phyloP scores from a whole-genome alignment of 1,140 invertebrate genomes.

The Potamilus streckersoni region DNA sequence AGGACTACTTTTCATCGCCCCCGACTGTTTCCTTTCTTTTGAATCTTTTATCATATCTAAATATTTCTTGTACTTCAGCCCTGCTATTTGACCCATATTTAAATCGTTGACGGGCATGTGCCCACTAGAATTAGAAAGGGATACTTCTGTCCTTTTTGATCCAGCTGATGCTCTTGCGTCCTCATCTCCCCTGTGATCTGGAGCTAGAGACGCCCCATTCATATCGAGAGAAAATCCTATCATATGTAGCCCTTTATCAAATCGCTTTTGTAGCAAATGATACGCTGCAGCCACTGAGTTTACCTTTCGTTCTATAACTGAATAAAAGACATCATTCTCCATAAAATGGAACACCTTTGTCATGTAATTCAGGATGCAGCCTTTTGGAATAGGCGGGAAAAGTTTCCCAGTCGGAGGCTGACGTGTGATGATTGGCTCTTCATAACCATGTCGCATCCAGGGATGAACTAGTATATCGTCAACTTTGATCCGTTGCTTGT shows the following conservation, averaged over 20 bases:
- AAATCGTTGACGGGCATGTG: too few relatives aligned
- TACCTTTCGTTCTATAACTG: conserved; percentile 50
- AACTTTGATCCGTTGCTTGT: conserved; percentile 49
- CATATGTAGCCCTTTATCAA: conserved; percentile 40
- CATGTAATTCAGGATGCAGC: conserved; percentile 48
- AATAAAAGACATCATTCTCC: conserved; percentile 50
- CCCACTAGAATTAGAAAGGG: too few relatives aligned
- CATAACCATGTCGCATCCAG: conserved; percentile 43
- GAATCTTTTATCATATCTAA: too few relatives aligned
- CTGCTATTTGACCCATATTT: too few relatives aligned
- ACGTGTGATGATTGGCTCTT: conserved; percentile 29
- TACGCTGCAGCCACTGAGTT: conserved; percentile 50
- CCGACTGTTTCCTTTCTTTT: too few relatives aligned
- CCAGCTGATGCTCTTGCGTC: too few relatives aligned
- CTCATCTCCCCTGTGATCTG: too few relatives aligned
- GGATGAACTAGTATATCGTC: conserved; percentile 49
- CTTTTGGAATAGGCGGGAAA: conserved; percentile 33
- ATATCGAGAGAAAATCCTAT: conserved; percentile 27
- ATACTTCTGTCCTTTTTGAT: too few relatives aligned
- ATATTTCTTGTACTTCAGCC: too few relatives aligned
- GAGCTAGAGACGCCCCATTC: neutral
- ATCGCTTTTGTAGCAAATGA: conserved; percentile 37
- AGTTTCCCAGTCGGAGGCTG: conserved; percentile 36
- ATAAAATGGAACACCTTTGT: conserved; percentile 46
- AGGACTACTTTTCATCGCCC: too few relatives aligned